phyloP scores from a whole-genome alignment of 1,140 invertebrate species.

The Drosophila eugracilis region DNA sequence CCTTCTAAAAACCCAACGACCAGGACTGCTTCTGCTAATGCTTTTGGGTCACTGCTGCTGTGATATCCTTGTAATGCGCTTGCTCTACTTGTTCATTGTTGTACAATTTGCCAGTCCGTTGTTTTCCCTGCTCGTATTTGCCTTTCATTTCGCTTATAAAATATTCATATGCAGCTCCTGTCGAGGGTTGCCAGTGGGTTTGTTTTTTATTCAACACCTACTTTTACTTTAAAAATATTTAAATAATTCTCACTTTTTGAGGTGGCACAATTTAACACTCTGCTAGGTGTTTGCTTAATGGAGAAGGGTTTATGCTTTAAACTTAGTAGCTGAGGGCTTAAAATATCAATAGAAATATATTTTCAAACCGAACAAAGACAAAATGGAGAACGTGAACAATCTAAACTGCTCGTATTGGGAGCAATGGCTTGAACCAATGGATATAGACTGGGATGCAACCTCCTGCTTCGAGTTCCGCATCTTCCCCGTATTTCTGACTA shows the following conservation, averaged over 20 bases:
- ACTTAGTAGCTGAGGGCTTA: neutral
- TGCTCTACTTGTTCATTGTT: constrained; percentile 69
- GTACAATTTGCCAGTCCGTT: constrained; percentile 59
- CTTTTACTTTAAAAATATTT: constrained; percentile 15
- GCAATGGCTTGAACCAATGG: neutral
- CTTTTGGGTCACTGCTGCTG: constrained; percentile 67
- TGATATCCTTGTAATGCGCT: constrained; percentile 75
- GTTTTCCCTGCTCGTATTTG: constrained; percentile 61
- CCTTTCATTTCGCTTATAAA: constrained; percentile 68
- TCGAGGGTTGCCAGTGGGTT: constrained; percentile 16
- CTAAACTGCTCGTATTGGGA: neutral
- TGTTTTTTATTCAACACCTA: constrained; percentile 17
- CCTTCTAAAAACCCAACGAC: constrained; percentile 11
- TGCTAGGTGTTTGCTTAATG: neutral
- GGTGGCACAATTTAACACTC: constrained; percentile 2
- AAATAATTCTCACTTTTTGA: constrained; percentile 9
- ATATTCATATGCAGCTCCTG: constrained; percentile 62
- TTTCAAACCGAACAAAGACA: too few relatives aligned
- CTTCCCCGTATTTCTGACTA: constrained; percentile 4
- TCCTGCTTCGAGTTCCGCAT: constrained; percentile 1
- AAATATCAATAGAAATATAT: too few relatives aligned
- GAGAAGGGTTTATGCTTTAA: neutral
- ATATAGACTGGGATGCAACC: neutral
- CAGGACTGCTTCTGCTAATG: constrained; percentile 49
- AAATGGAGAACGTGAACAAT: neutral